A percentile compares a stretch with the other conserved stretches of the same genome.
These are phyloP conservation scores for Toxonevra muliebris DNA, from an alignment of 2,888 invertebrate genomes.

Conservation along the genomic window DNA sequence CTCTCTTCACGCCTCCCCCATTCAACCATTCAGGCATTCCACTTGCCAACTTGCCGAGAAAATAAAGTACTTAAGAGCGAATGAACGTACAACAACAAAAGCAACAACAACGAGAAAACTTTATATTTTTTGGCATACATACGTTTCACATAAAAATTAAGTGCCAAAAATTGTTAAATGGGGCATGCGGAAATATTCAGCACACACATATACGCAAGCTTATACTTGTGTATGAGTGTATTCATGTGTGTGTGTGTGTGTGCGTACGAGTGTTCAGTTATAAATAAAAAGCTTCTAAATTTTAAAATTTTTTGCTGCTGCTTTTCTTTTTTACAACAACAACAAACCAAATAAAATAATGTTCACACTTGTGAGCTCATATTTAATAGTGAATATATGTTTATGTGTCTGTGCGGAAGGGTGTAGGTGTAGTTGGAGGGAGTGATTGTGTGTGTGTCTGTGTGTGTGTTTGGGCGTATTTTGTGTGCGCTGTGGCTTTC, in stretches of 20 bases:
- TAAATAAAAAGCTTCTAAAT: slow-evolving; percentile 22
- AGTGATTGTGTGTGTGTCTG: not conserved
- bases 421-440: not conserved
- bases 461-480: slow-evolving; percentile 7
- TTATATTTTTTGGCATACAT: slow-evolving; percentile 29
- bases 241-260: not conserved
- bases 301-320: slow-evolving; percentile 23
- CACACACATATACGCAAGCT: slow-evolving; percentile 10
- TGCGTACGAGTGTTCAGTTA: not conserved
- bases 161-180: slow-evolving; percentile 45
- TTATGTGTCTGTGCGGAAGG: not conserved
- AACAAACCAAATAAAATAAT: not conserved
- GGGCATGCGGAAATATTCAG: slow-evolving; percentile 23
- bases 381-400: not conserved
- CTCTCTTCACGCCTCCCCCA: not conserved
- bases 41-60: not conserved
- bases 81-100: too few species aligned
- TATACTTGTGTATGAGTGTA: not conserved
- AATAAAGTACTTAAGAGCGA: too few species aligned
- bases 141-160: slow-evolving; percentile 36
- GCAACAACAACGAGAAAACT: slow-evolving; percentile 4
- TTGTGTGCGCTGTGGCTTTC: slow-evolving; percentile 12
- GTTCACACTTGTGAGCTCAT: slow-evolving; percentile 15
- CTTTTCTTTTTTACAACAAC: too few species aligned
- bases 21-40: not conserved